A percentile compares a stretch with the other conserved stretches of the same genome.
Conservation (phyloP, 2,113 vertebrate genomes). For the Lophotis ruficrista region DNA sequence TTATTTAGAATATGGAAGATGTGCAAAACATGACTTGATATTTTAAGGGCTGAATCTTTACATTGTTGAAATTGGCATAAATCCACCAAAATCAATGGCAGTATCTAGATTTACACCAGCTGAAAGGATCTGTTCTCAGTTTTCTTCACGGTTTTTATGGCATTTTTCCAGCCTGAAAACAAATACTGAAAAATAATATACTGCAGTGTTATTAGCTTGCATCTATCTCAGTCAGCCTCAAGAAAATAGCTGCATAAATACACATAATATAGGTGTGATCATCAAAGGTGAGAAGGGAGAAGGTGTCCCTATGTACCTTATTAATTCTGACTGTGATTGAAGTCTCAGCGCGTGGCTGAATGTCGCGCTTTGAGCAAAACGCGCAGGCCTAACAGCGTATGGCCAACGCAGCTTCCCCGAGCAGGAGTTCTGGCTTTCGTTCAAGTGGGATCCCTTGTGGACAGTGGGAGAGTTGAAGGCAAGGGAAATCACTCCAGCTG, state of each 20-base stretch:
- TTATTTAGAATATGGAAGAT: background rate
- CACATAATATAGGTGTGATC: background rate
- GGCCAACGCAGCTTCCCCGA: background rate
- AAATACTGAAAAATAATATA: constrained; percentile 28
- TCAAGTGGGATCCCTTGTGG: background rate
- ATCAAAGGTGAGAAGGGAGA: background rate
- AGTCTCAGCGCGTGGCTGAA: background rate
- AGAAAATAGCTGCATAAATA: constrained; percentile 12
- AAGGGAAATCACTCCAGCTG: background rate
- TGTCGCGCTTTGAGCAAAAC: background rate
- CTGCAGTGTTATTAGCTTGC: background rate
- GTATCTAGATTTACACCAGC: constrained; percentile 41
- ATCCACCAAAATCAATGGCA: background rate
- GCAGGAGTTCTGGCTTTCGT: background rate
- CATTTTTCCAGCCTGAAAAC: constrained; percentile 30
- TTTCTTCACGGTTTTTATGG: constrained; percentile 16
- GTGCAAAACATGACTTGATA: constrained; percentile 9
- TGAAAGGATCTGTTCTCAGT: constrained; percentile 48
- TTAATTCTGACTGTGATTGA: background rate
- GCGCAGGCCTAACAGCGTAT: background rate
- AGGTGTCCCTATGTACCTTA: background rate
- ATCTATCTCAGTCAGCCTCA: background rate
- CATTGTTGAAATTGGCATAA: constrained; percentile 19
- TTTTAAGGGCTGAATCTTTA: constrained; percentile 13
- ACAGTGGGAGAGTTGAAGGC: background rate